Evolutionary conservation across 1,140 invertebrate species (phyloP), one percentile per base, ranked within the genome.

Genomic region (Drosophila sturtevanti): DNA sequence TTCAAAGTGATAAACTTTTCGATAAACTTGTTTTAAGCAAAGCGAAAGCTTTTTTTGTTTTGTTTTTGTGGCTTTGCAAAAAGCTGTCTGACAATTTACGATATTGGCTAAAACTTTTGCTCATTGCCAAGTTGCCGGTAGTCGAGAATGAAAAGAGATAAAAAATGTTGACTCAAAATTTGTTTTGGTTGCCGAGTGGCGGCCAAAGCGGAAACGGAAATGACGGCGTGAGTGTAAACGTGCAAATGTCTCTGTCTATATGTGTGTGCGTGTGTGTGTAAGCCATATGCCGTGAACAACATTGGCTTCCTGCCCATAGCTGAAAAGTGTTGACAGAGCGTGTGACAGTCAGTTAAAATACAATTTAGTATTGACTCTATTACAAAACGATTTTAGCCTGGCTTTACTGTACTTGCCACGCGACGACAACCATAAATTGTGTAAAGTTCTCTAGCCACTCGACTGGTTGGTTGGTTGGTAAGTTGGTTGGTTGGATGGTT

Each of bases 161-260:
- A n/a, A 56, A 48, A 60, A 18, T 31, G 27, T 37, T 68, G 35
- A 9, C n/a, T 64, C 27, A 41, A 22, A 27, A 41, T 70, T 70
- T 55, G 56, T 34, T 61, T 27, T 41, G 12, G 31, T 31, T 22
- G 37, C 34, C 34, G 27, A 60, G 35, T 38, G 54, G 54, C 68
- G 38, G 55, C 61, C 63, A 34, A 55, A 72, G 31, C 79, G 82
- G 84, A 87, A 87, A 84, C 84, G 84, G 84, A 89, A 89, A 89
- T 79, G 84, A 65, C 62, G 34, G 60, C 65, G 58, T 37, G 16
- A 61, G 35, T 24, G 37, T n/a, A 35, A 58, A 38, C 21, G 35
- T 27, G 5, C 2, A 3, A 31, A 7, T 44, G 31, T 59, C 31
- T 22, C 11, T 60, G 16, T 62, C n/a, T 52, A 51, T 14, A 41